phyloP scores from a whole-genome alignment of 2,113 vertebrate genomes.

The Dryoscopus gambensis region DNA sequence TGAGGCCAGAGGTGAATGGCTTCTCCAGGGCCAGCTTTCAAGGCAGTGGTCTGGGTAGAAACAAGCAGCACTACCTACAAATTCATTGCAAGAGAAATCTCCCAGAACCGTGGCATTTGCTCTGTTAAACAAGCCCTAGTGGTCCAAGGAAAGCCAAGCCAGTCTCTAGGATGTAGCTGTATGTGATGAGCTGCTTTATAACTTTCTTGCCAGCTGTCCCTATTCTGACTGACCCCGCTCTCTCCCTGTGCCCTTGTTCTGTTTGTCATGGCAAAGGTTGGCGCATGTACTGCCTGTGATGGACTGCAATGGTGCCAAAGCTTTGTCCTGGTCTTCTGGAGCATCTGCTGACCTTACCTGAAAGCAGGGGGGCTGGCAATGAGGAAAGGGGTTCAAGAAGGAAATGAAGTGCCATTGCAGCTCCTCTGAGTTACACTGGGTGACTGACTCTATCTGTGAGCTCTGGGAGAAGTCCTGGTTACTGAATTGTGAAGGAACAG shows the following conservation, averaged over 20 bases:
- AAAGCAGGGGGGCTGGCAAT: background rate
- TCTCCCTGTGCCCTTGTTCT: background rate
- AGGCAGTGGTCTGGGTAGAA: background rate
- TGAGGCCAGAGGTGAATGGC: background rate
- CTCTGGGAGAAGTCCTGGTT: background rate
- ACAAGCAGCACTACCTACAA: background rate
- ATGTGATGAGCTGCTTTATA: constrained; percentile 40
- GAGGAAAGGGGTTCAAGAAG: background rate
- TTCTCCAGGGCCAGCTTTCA: background rate
- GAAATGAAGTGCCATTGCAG: background rate
- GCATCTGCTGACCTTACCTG: background rate
- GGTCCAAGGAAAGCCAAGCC: constrained; percentile 7
- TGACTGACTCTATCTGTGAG: background rate
- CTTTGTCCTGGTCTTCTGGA: background rate
- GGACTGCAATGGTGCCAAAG: constrained; percentile 1
- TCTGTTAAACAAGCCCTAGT: constrained; percentile 57
- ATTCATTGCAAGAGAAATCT: background rate
- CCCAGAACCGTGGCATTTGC: constrained; percentile 13
- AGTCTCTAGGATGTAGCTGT: background rate
- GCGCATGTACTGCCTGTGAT: constrained; percentile 55
- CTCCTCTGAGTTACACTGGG: constrained; percentile 7
- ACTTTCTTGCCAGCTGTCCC: constrained; percentile 9
- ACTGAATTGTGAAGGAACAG: background rate
- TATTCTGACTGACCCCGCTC: background rate
- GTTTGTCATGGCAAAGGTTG: constrained; percentile 29